Base-by-base conservation (phyloP, 2,797 vertebrate species). In the Sebastes alutus region DNA sequence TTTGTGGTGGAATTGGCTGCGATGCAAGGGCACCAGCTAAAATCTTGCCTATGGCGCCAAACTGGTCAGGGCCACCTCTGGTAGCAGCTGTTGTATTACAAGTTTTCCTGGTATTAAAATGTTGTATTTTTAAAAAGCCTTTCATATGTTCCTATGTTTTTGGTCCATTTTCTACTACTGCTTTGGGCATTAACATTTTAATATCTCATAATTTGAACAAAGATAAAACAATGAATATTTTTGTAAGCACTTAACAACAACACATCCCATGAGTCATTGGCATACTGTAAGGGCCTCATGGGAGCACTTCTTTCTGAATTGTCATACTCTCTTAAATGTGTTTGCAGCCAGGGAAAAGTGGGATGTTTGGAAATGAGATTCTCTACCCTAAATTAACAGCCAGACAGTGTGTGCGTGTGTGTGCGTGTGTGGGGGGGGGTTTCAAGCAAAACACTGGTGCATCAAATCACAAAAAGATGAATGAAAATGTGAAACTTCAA, bases 341-440 rank as follows among this genome's bases (percentile, higher is more conserved):
- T 78, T 66, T 66, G 52, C 42, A 80, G 25, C 59, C 22, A 7
- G 49, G 30, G 4, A 30, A 35, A 59, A 20, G 64, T 71, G 65
- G 35, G 49, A 83, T 60, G 30, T 67, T 55, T 59, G 38, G 32
- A 60, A 82, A 76, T 49, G 8, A 72, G 61, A 76, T 55, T 18
- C 2, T 55, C 32, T 52, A 52, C 38, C 65, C 23, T 29, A 49
- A 72, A 72, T 80, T 52, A 80, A 72, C 8, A 52, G 29, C 18
- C 55, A 72, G 27, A 71, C 30, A 38, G 27, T 33, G 8, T 65
- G 27, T 55, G 4, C 55, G 56, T 22, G 25, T 30, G 23, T 62
- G 1, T 27, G 9, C 18, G 20, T n/a, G 62, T 46, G 22, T 55
- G 54, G 11, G 54, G 38, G 4, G 59, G 25, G 25, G 2, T n/a